A percentile compares a stretch with the other conserved stretches of the same genome.
phyloP scores from a whole-genome alignment of 2,113 vertebrate genomes.

The Sminthopsis crassicaudata region DNA sequence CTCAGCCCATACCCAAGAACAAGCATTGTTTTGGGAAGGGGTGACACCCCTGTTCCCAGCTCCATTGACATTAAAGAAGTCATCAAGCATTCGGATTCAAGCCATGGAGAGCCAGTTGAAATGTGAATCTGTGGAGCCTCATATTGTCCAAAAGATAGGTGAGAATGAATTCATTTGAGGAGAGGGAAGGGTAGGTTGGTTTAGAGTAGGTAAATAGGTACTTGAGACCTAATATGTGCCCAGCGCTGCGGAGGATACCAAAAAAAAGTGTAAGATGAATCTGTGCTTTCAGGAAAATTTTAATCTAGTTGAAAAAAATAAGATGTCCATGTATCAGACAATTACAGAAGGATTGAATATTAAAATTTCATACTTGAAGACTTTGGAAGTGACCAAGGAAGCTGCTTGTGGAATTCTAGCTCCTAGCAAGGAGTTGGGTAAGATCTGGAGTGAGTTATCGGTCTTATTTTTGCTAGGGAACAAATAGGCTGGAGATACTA shows the following conservation, averaged over 20 bases:
- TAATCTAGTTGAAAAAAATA: background rate
- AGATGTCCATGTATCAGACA: background rate
- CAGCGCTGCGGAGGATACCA: background rate
- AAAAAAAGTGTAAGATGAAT: background rate
- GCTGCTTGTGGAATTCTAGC: background rate
- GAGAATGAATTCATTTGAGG: conserved; percentile 61
- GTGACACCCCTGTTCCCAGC: conserved; percentile 36
- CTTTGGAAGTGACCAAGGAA: background rate
- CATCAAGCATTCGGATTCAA: background rate
- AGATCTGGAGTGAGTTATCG: background rate
- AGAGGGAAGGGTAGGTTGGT: conserved; percentile 25
- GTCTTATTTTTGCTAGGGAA: background rate
- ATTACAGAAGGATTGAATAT: background rate
- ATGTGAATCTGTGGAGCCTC: conserved; percentile 66
- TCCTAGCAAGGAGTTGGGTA: background rate
- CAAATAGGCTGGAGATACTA: background rate
- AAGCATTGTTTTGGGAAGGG: conserved; percentile 62
- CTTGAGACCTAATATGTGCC: background rate
- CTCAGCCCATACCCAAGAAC: conserved; percentile 53
- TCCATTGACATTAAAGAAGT: conserved; percentile 38
- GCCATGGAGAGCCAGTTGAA: conserved; percentile 46
- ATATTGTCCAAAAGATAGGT: conserved; percentile 73
- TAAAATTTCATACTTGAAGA: background rate
- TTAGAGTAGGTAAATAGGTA: background rate
- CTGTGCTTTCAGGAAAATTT: background rate